Percentiles rank a stretch among this genome's conserved stretches.
Conservation (phyloP, 2,888 invertebrate species). For the Drosophila diplacantha region DNA sequence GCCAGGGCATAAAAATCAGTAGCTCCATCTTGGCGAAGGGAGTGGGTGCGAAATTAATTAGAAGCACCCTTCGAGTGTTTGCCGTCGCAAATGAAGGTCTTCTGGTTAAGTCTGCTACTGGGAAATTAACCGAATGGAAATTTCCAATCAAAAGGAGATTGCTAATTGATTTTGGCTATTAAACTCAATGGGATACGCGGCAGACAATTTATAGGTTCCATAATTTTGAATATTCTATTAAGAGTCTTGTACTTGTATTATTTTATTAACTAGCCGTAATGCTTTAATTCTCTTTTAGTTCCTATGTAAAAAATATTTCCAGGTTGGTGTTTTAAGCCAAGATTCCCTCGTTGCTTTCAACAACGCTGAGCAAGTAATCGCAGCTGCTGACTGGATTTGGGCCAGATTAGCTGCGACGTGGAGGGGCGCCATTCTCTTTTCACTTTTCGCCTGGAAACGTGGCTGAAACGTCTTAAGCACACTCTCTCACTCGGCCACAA, state of each 20-base stretch:
- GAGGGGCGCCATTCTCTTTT: constrained; percentile 9
- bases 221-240: neutral
- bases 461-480: constrained; percentile 7
- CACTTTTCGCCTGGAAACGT: constrained; percentile 10
- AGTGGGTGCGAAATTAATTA: constrained; percentile 64
- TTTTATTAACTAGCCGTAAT: neutral
- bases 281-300: neutral
- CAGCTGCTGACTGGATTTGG: constrained; percentile 1
- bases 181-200: neutral
- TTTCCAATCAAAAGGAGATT: constrained; percentile 8
- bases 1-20: constrained; percentile 64
- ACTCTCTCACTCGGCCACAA: constrained; percentile 10
- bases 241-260: neutral
- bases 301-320: neutral
- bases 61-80: constrained; percentile 22
- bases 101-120: neutral
- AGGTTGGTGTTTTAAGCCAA: neutral
- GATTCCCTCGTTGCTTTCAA: neutral
- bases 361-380: constrained; percentile 7
- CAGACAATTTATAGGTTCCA: constrained; percentile 7
- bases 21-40: constrained; percentile 22
- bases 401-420: constrained; percentile 13
- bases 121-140: constrained; percentile 9
- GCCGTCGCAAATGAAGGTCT: neutral
- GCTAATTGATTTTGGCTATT: constrained; percentile 12